A percentile compares a stretch with the other conserved stretches of the same genome.
Conservation (phyloP, 92 coral and sea anemone genomes). For the Parazoanthus darwini region DNA sequence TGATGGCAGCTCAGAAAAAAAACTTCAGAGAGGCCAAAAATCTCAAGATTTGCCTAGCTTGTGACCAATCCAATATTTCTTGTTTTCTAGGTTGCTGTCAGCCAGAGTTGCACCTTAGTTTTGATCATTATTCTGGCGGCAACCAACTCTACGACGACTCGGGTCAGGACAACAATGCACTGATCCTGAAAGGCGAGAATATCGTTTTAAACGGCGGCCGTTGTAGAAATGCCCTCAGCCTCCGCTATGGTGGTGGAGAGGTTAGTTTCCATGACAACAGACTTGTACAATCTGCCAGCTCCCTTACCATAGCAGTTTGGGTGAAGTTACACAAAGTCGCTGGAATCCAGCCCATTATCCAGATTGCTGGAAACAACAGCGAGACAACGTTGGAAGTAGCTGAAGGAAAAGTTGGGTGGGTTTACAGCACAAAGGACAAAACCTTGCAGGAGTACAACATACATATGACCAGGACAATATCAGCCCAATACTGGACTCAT, state of each 20-base stretch:
- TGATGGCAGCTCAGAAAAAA: too few relatives aligned
- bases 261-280: constrained; percentile 45
- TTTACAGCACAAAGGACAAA: constrained; percentile 12
- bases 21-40: too few relatives aligned
- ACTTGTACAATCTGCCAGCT: constrained; percentile 28
- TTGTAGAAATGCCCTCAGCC: constrained; percentile 37
- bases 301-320: constrained; percentile 60
- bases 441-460: neutral
- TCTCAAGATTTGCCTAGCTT: too few relatives aligned
- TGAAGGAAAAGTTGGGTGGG: constrained; percentile 52
- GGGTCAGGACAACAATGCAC: constrained; percentile 26
- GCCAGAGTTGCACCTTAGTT: constrained; percentile 51
- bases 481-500: constrained; percentile 46
- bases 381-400: constrained; percentile 48
- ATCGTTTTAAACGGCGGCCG: constrained; percentile 8
- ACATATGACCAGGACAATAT: constrained; percentile 9
- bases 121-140: constrained; percentile 32
- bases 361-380: constrained; percentile 26
- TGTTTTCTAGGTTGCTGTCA: constrained; percentile 46
- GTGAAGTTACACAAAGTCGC: constrained; percentile 35
- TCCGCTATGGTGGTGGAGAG: constrained; percentile 1
- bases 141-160: constrained; percentile 9
- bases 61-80: too few relatives aligned
- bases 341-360: constrained; percentile 54
- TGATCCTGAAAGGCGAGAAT: neutral